Evolutionary conservation across 2,888 invertebrate genomes (phyloP), one percentile per base, ranked within the genome.

Genomic region (Galerucella calmariensis): DNA sequence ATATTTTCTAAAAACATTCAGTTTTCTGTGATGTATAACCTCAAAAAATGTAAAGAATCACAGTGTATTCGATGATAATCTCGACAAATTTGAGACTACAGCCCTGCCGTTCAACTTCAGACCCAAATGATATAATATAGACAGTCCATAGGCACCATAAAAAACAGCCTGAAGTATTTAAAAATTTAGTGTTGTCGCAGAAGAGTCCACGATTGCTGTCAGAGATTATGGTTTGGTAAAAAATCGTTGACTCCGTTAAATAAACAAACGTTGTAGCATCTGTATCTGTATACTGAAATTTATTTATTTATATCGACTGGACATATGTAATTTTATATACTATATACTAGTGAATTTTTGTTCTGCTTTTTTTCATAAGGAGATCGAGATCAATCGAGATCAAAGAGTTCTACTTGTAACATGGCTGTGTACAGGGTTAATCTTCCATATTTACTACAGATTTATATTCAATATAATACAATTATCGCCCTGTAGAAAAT

Each of bases 141-240:
- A 73, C 81, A 75, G 67, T 72, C 75, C 72, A 71, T 61, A 48
- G 61, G 69, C n/a, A 20, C 72, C 69, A 75, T 77, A 75, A 75
- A 77, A 63, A 73, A 77, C 53, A 74, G 62, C 77, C 71, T 71
- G 67, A 69, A 65, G 71, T 69, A 66, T 72, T 69, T 68, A 82
- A 79, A 83, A 83, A 84, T 84, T 84, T 82, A 83, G 81, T 81
- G 83, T 81, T 83, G 83, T 83, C 83, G 83, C 81, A 79, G 81
- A 70, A 82, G 82, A 80, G 79, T 79, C 65, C 59, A 81, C 81
- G 83, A 82, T 84, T 65, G 82, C 83, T 81, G 83, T 82, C 83
- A 82, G 81, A 79, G 79, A 79, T 80, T 80, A 78, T 78, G 79
- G 80, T 80, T 80, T 79, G 77, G 79, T 83, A 82, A 84, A 83